Base-by-base conservation (phyloP, 2,888 invertebrate genomes). In the Harmothoe impar region DNA sequence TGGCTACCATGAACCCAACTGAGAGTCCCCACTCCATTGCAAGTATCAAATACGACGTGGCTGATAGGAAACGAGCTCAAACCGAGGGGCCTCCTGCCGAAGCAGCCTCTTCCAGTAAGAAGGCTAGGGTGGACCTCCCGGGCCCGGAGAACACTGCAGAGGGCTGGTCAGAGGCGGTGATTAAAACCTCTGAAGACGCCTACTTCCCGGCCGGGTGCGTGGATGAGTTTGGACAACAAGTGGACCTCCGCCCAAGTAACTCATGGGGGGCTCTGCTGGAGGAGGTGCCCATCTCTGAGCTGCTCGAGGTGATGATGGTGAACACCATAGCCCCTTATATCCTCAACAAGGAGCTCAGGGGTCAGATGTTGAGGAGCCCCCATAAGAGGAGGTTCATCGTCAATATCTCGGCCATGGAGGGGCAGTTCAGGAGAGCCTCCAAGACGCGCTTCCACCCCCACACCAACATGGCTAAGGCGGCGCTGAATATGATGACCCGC, bases 391-490 rank as follows among this genome's bases (percentile, higher is more conserved):
- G 84, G 77, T 91, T 90, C 62, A 90, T 91, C 23, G 91, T 91
- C 35, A 91, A 91, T 31, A 90, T 91, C 15, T 90, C 91, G 5
- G 91, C 91, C 35, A 91, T 91, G 91, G 91, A 91, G 54, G 91
- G 91, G 3, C 91, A 91, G 90, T 91, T 91, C 62, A 31, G 81
- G 62, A 25, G 91, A n/a, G 29, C 23, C 10, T 3, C 31, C 52
- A 91, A 91, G 54, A 90, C 90, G 0, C 72, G 62, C 72, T 90
- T 88, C 56, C 91, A 91, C 81, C 91, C 91, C 12, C 91, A 91
- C 89, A 91, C 91, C 20, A 91, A 91, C 78, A 91, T 91, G 91
- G 90, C 90, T 12, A 91, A 91, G 33, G 91, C 91, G 17, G 91
- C 91, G 3, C 88, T 91, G 29, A 91, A 91, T 31, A 91, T 91